Conservation (phyloP, 2,113 vertebrate species). For the Cyanocitta stelleri region DNA sequence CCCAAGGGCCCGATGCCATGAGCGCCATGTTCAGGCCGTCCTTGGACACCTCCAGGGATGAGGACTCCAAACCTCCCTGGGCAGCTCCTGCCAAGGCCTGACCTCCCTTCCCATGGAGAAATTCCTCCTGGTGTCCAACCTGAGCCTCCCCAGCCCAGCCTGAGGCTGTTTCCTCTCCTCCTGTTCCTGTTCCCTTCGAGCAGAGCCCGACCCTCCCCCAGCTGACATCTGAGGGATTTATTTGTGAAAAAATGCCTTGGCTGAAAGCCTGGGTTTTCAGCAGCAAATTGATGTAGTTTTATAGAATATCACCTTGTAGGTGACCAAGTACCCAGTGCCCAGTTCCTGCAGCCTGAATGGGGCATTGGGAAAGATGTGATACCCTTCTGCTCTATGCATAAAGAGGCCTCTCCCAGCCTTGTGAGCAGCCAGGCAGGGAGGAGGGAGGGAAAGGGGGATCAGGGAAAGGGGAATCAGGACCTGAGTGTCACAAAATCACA, state of each 20-base stretch:
- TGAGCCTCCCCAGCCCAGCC: not conserved
- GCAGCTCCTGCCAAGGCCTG: not conserved
- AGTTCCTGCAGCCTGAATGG: not conserved
- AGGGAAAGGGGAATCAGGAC: not conserved
- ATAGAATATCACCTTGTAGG: not conserved
- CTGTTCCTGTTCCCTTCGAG: not conserved
- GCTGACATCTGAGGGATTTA: not conserved
- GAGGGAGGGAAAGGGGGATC: not conserved
- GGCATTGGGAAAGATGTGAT: not conserved
- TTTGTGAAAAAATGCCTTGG: not conserved
- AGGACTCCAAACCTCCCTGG: not conserved
- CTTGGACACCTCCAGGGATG: not conserved
- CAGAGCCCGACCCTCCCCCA: not conserved
- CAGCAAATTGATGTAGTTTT: not conserved
- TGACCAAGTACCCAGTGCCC: not conserved
- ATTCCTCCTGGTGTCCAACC: not conserved
- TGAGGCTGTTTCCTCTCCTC: not conserved
- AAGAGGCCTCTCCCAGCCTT: not conserved
- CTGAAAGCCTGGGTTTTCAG: not conserved
- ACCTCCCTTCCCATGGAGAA: not conserved
- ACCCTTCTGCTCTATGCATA: not conserved
- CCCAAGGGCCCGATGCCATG: fast-evolving
- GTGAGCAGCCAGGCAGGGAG: not conserved
- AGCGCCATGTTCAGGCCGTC: not conserved
- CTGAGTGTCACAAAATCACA: not conserved